A percentile compares a stretch with the other conserved stretches of the same genome.
Conservation (phyloP, 2,888 invertebrate species). For the Callyntrura guangdongensis region DNA sequence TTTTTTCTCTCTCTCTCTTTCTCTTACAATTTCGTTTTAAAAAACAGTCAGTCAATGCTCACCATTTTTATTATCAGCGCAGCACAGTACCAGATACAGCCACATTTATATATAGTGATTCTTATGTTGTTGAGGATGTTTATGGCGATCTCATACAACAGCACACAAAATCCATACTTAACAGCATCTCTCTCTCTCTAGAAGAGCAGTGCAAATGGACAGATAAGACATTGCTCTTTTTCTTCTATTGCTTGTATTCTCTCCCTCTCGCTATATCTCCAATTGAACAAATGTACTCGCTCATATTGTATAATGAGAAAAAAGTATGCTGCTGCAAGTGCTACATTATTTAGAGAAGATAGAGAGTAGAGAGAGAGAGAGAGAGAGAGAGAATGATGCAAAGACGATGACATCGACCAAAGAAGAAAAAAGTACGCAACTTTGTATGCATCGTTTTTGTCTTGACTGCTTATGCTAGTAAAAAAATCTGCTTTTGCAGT, state of each 20-base stretch:
- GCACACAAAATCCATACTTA: constrained; percentile 47
- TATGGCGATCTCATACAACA: background rate
- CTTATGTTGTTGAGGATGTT: constrained; percentile 20
- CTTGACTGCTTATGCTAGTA: background rate
- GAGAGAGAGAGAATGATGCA: constrained; percentile 1
- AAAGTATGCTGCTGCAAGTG: background rate
- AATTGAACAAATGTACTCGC: background rate
- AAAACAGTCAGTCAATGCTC: constrained; percentile 32
- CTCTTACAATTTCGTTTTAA: constrained; percentile 61
- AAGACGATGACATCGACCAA: constrained; percentile 51
- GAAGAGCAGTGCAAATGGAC: constrained; percentile 50
- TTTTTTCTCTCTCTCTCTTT: background rate
- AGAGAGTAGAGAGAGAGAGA: background rate
- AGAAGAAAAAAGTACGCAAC: constrained; percentile 34
- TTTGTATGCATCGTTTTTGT: constrained; percentile 19
- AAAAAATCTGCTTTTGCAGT: constrained; percentile 6
- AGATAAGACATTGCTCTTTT: constrained; percentile 62
- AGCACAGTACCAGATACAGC: constrained; percentile 10
- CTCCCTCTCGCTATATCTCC: background rate
- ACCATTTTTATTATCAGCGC: background rate
- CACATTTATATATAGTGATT: constrained; percentile 13
- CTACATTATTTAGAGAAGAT: constrained; percentile 13
- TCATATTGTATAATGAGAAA: background rate
- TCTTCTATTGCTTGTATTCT: constrained; percentile 38
- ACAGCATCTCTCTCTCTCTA: constrained; percentile 39